A percentile compares a stretch with the other conserved stretches of the same genome.
phyloP scores from a whole-genome alignment of 2,113 vertebrate genomes.

The Engystomops pustulosus region DNA sequence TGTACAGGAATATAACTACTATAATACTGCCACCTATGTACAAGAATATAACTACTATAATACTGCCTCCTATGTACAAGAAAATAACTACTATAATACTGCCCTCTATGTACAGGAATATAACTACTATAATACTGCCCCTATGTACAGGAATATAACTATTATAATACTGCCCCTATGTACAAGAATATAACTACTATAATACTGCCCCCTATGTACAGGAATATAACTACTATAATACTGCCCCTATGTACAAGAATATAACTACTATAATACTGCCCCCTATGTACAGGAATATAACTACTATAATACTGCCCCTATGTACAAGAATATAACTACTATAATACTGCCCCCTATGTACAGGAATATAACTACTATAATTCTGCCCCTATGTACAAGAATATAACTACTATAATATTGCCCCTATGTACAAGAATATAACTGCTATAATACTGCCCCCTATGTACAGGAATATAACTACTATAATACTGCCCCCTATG shows the following conservation, averaged over 20 bases:
- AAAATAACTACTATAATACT: conserved; percentile 2
- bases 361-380: background rate
- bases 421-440: conserved; percentile 3
- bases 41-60: background rate
- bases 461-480: conserved; percentile 11
- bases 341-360: background rate
- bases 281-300: conserved; percentile 5
- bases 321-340: background rate
- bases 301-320: conserved; percentile 5
- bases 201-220: background rate
- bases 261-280: conserved; percentile 1
- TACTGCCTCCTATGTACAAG: background rate
- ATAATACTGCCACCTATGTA: background rate
- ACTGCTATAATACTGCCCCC: background rate
- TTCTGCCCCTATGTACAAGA: background rate
- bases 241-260: background rate
- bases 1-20: background rate
- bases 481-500: conserved; percentile 2
- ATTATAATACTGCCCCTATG: background rate
- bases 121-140: background rate
- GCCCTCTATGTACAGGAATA: background rate
- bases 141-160: conserved; percentile 1
- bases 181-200: background rate
- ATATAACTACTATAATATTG: conserved; percentile 1
- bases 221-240: background rate